These are phyloP conservation scores for Camptogramma bilineatum DNA, from an alignment of 2,888 invertebrate genomes.

Conservation along the genomic window DNA sequence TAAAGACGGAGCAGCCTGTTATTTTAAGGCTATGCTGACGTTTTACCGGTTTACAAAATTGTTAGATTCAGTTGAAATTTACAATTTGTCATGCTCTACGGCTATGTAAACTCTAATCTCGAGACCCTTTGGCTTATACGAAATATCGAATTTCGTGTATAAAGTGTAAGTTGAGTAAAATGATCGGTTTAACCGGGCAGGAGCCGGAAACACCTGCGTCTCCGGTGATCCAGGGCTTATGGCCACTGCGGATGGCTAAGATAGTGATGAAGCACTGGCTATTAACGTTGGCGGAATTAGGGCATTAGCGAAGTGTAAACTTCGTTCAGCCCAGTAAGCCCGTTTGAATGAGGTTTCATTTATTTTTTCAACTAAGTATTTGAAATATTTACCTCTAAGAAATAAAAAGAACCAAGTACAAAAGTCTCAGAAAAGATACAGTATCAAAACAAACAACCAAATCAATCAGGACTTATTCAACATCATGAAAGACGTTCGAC, in stretches of 20 bases:
- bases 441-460: background rate
- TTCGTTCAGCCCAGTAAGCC: conserved; percentile 37
- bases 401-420: no score
- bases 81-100: conserved; percentile 29
- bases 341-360: conserved; percentile 34
- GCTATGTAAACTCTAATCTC: conserved; percentile 50
- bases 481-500: conserved; percentile 22
- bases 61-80: conserved; percentile 25
- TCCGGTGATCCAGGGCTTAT: conserved; percentile 65
- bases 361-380: background rate
- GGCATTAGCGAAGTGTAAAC: conserved; percentile 52
- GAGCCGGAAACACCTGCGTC: conserved; percentile 64
- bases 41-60: conserved; percentile 9
- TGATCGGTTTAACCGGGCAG: conserved; percentile 62
- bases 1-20: conserved; percentile 45
- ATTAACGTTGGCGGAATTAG: conserved; percentile 66
- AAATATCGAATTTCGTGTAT: conserved; percentile 51
- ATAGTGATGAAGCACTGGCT: conserved; percentile 68
- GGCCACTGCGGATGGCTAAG: conserved; percentile 64
- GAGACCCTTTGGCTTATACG: conserved; percentile 45
- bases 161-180: conserved; percentile 57
- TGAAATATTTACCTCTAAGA: background rate
- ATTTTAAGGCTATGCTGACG: conserved; percentile 23
- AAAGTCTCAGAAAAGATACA: background rate
- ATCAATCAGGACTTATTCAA: background rate